Evolutionary conservation across 2,113 vertebrate genomes (phyloP), one percentile per base, ranked within the genome.

Genomic region (Leiothrix lutea): DNA sequence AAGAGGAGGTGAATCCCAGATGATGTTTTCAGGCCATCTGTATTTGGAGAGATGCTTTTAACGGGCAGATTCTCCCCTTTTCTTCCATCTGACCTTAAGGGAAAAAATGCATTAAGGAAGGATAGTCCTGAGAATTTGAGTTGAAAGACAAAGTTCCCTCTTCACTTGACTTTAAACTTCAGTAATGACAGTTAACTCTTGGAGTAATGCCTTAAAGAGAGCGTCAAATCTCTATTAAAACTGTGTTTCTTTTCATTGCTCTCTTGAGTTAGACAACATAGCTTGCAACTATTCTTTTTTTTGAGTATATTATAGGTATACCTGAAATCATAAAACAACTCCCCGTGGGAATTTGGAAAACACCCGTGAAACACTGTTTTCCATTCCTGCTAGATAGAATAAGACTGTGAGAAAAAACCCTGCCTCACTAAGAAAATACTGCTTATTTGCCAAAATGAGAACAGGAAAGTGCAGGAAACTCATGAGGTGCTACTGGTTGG

Each of bases 21-120:
- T 88, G 86, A 71, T 80, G 57, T 87, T 94, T 93, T 94, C 40
- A 93, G 90, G 36, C 64, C 64, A 78, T 67, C 22, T 79, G 53
- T 71, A 57, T 89, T 90, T 94, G 71, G 74, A 80, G n/a, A 96
- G 51, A 95, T 86, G 93, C 88, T 95, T 93, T 96, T 93, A 95
- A 92, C 1, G 0, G 95, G 64, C 51, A 88, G 33, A 47, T 87
- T 94, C 65, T 89, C 65, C 77, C 77, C 78, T 87, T 94, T 96
- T 91, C 45, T 78, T 84, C 12, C n/a, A 75, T 79, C 77, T 95
- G 89, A 95, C 95, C 94, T 91, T 92, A 71, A 95, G 88, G 85
- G 82, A 77, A 88, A 94, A 95, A 80, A 56, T 70, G 60, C 93
- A 96, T 97, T 96, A 96, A 95, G 29, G 56, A 78, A 86, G 15